Percentiles rank a stretch among this genome's conserved stretches.
phyloP scores from a whole-genome alignment of 2,797 vertebrate species.

The Nothura maculosa region DNA sequence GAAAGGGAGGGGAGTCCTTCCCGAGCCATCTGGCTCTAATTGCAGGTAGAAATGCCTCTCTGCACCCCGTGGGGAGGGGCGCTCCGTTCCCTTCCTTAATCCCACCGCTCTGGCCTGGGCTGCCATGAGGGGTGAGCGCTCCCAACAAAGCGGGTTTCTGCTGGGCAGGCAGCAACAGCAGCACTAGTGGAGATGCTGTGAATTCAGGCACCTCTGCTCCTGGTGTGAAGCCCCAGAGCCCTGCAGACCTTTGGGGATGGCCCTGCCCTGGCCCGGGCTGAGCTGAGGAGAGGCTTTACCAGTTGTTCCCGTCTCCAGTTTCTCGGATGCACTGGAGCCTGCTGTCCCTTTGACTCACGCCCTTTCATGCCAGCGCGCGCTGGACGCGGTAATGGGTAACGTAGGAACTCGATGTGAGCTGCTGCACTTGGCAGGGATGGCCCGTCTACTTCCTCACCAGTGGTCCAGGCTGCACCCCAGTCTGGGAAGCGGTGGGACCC shows the following conservation, averaged over 20 bases:
- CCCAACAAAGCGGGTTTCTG: constrained; percentile 48
- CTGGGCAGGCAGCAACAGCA: constrained; percentile 41
- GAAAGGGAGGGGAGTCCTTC: constrained; percentile 79
- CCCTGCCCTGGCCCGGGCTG: background rate
- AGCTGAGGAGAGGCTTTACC: background rate
- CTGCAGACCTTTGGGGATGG: background rate
- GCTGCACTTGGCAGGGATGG: fast-evolving
- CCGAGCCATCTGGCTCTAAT: constrained; percentile 82
- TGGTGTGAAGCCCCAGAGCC: background rate
- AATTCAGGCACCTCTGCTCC: background rate
- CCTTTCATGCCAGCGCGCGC: background rate
- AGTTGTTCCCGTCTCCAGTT: constrained; percentile 53
- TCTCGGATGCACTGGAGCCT: constrained; percentile 41
- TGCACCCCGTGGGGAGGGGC: constrained; percentile 34
- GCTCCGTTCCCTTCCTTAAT: constrained; percentile 35
- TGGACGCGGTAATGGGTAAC: fast-evolving
- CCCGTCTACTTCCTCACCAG: background rate
- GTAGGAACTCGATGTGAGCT: background rate
- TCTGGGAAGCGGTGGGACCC: too few species aligned
- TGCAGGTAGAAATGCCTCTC: constrained; percentile 78
- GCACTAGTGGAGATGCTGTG: background rate
- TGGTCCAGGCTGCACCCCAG: background rate
- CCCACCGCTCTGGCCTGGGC: background rate
- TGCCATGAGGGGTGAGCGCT: background rate
- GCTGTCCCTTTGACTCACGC: background rate